Base-by-base conservation (phyloP, 2,113 vertebrate genomes). In the Neodontobutis hainanensis region DNA sequence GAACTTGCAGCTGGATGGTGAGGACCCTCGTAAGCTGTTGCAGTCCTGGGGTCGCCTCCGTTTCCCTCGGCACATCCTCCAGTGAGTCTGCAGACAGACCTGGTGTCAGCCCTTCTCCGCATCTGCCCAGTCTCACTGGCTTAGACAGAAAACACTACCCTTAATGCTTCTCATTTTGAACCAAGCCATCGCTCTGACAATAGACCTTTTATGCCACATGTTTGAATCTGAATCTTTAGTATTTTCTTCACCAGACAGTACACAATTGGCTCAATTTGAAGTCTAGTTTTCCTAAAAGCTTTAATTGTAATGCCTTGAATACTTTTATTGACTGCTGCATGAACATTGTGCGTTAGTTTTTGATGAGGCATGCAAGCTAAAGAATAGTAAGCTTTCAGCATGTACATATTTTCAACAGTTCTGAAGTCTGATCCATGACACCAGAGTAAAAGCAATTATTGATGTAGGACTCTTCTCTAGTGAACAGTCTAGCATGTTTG, bases 1-100 rank as follows among this genome's bases (percentile, higher is more conserved):
- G 93, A 96, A 95, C 91, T 93, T 98, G 86, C 95, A 94, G 70
- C 92, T 96, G 95, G 95, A 97, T 88, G 94, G 94, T 40, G 95
- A 93, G 84, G 96, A 97, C 91, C 96, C 97, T 73, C 93, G 95
- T 79, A 94, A 92, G 91, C 94, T 98, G 76, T 94, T 99, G 71
- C 95, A 94, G 87, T 95, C 95, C 56, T 95, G 96, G 93, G 93
- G 90, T 88, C 94, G 94, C 64, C 94, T 95, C 62, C 95, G 94
- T 78, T 94, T 91, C 86, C 94, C 95, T 66, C 92, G 91, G 75
- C 90, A 94, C 91, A 84, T 94, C 87, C 89, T 96, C 88, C 94
- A 91, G 97, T 99, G 97, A 99, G 97, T 98, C 86, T 84, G 87
- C 85, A 86, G 79, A 78, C 82, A 83, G 85, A 77, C 77, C 56